Base-by-base conservation (phyloP, 1,140 invertebrate species). In the Dolichoris vasculosae region DNA sequence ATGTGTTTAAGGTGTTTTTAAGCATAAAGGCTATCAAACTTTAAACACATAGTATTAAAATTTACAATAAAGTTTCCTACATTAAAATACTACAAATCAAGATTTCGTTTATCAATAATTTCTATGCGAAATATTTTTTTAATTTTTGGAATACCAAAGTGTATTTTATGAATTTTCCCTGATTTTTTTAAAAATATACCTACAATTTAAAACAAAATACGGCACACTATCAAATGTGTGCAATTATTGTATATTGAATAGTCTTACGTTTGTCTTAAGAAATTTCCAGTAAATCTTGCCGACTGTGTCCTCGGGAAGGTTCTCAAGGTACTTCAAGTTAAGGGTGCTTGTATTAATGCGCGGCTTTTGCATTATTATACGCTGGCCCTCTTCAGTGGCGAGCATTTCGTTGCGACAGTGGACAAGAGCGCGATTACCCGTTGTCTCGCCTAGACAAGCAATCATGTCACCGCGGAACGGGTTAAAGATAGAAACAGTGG, bases 361-460 rank as follows among this genome's bases (percentile, higher is more conserved):
- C 35, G 99, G 98, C 92, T 95, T 96, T 51, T 98, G 96, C 69
- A 91, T 90, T 46, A 98, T 92, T 87, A 98, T 97, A 86, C 95
- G 92, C 43, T 90, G 90, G 26, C 97, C 97, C 93, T 97, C 97
- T 38, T 93, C 89, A 32, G 93, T 94, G 64, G 93, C 92, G 51
- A 95, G 86, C 95, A 98, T 97, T 90, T 95, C 95, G 85, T 93
- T 89, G 82, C 93, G 93, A 91, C 98, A 96, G 87, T 95, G 93
- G 83, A 93, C 92, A 0, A 98, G 93, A 15, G 97, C 96, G 59
- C 88, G 88, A 87, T 95, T 92, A 1, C 97, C 97, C 6, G 97
- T 98, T 0, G 97, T 97, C 94, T 99, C 98, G 8, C 98, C 98
- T 82, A 99, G 94, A 87, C 97, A 97, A 59, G 98, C 97, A 88